Base-by-base conservation (phyloP, 1,140 invertebrate species). In the Geopemphigus sp. region DNA sequence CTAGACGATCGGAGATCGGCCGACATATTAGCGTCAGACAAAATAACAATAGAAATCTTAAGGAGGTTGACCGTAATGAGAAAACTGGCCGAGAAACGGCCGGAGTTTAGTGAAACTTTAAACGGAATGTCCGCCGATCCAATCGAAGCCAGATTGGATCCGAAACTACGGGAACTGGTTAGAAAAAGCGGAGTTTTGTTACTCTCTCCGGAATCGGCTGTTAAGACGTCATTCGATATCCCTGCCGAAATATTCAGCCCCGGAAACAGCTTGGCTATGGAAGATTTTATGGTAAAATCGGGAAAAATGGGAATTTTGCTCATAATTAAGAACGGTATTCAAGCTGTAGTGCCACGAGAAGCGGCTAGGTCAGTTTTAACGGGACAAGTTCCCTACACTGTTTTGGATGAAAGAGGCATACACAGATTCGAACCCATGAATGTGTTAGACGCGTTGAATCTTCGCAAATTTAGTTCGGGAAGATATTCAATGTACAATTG, bases 401-500 rank as follows among this genome's bases (percentile, higher is more conserved):
- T 94, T 5, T 86, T 94, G 0, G 92, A 93, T 83, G 92, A 94
- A 84, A 89, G 88, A 82, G 92, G 93, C 26, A 89, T 93, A 32
- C 89, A 89, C 80, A 90, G 91, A 84, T 93, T 94, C 83, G 91
- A 93, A 83, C 91, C 92, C 0, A 84, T 93, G 63, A 90, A 92
- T 82, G 91, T 92, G 12, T 91, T 92, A 82, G 89, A 89, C 14
- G 90, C 91, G 0, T 84, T 93, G 64, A 89, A 89, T 80, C 84
- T 92, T 11, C 90, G 89, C 81, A 88, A 89, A 82, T 89, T 89
- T 5, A 87, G 87, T 5, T 87, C 89, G 5, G 88, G 90, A 84
- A 85, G 90, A 56, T 82, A 80, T 64, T 73, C 76, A 2, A 82
- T 80, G 76, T 82, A 82, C 47, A 73, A 56, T 47, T 82, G 78